Evolutionary conservation across 2,888 invertebrate species (phyloP).

Genomic region (Xanthia icteritia): DNA sequence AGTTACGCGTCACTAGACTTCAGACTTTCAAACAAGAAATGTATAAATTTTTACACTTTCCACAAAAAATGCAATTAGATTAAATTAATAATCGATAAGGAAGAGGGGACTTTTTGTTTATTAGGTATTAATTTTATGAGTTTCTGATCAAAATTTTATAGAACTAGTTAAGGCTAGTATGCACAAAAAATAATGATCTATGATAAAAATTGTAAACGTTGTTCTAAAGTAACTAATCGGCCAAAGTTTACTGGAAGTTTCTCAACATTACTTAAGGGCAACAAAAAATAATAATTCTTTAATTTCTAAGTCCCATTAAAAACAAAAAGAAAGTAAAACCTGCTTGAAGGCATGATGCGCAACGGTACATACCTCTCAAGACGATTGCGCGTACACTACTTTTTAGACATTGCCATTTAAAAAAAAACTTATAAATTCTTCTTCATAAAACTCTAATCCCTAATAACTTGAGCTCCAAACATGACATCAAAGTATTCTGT

Average conservation of each 20-base stretch:
- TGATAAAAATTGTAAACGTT: not conserved
- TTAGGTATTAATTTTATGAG: not conserved
- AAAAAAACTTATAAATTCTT: not conserved
- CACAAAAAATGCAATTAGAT: slow-evolving; percentile 18
- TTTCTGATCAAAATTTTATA: not conserved
- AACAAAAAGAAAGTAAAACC: not conserved
- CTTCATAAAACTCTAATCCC: slow-evolving; percentile 28
- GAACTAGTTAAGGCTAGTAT: not conserved
- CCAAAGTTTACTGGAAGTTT: not conserved
- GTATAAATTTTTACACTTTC: slow-evolving; percentile 3
- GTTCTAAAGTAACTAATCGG: not conserved
- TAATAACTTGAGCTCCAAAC: slow-evolving; percentile 33
- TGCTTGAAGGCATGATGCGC: not conserved
- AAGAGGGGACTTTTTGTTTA: slow-evolving; percentile 11
- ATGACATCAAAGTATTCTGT: slow-evolving; percentile 46
- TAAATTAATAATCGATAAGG: slow-evolving; percentile 27
- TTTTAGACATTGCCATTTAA: not conserved
- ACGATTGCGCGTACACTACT: not conserved
- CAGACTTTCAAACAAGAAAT: slow-evolving; percentile 21
- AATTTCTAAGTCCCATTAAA: not conserved
- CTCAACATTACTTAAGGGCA: not conserved
- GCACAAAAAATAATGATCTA: not conserved
- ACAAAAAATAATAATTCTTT: not conserved
- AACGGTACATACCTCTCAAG: not conserved
- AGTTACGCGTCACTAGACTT: slow-evolving; percentile 47